Evolutionary conservation across 2,113 vertebrate genomes (phyloP).

Genomic region (Cardinalis cardinalis): DNA sequence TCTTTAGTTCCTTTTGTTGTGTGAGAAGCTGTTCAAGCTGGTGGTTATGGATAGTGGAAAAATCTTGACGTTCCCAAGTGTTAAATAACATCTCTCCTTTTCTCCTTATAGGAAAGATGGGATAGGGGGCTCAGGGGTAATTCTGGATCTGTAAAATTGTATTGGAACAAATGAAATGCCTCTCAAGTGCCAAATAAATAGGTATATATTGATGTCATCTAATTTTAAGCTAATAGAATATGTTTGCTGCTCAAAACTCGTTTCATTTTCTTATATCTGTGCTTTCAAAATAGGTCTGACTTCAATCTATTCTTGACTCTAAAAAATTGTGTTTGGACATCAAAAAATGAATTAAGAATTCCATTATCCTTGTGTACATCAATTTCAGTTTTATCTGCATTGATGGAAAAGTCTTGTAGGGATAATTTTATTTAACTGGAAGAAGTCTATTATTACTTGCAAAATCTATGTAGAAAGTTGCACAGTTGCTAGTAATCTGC

Average conservation of each 20-base stretch:
- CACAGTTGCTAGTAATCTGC: constrained; percentile 36
- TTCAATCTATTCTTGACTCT: neutral
- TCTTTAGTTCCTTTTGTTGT: neutral
- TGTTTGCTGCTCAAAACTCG: neutral
- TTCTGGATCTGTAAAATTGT: neutral
- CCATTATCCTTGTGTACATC: neutral
- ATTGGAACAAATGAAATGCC: neutral
- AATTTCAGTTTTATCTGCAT: constrained; percentile 37
- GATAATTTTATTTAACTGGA: neutral
- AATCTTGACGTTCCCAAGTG: neutral
- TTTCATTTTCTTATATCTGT: neutral
- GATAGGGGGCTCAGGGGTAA: neutral
- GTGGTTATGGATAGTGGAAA: neutral
- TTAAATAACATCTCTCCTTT: neutral
- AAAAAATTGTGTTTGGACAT: neutral
- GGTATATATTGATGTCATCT: neutral
- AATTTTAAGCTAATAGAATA: neutral
- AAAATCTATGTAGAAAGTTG: constrained; percentile 28
- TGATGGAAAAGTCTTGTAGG: neutral
- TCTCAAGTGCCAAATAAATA: constrained; percentile 7
- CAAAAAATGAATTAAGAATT: constrained; percentile 35
- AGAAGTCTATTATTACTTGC: constrained; percentile 20
- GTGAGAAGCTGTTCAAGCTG: neutral
- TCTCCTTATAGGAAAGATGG: neutral
- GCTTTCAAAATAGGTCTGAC: neutral